A percentile compares a stretch with the other conserved stretches of the same genome.
phyloP scores from a whole-genome alignment of 2,113 vertebrate species.

The Gymnobelideus leadbeateri region DNA sequence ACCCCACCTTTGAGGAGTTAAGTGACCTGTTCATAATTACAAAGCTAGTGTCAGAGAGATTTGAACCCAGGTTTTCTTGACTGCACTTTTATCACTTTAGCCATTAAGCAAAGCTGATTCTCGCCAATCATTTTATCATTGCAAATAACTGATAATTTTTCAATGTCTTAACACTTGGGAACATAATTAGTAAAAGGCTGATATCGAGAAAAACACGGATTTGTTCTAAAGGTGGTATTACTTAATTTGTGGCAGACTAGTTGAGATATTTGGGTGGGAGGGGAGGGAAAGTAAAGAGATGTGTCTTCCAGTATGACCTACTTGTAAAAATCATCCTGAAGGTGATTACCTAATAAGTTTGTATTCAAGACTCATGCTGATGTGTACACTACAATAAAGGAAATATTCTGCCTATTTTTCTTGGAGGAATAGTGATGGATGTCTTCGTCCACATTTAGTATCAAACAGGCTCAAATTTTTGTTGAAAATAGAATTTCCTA shows the following conservation, averaged over 20 bases:
- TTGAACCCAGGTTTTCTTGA: neutral
- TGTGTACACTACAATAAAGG: conserved; percentile 28
- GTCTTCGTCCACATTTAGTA: conserved; percentile 26
- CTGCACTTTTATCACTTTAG: no score
- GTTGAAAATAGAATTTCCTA: conserved; percentile 49
- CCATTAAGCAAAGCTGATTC: neutral
- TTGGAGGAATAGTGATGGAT: neutral
- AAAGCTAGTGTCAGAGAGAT: neutral
- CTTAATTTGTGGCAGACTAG: neutral
- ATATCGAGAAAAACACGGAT: neutral
- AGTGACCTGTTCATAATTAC: neutral
- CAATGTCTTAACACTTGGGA: neutral
- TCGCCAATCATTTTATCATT: neutral
- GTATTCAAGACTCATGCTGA: neutral
- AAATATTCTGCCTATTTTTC: conserved; percentile 56
- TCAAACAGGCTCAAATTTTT: conserved; percentile 60
- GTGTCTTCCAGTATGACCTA: neutral
- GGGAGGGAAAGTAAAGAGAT: neutral
- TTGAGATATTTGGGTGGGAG: neutral
- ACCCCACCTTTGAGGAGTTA: neutral
- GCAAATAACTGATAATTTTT: neutral
- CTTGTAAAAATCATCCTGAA: neutral
- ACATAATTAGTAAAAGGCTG: neutral
- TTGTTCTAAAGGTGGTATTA: neutral
- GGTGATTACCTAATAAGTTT: neutral